Evolutionary conservation across 2,797 vertebrate genomes (phyloP).

Genomic region (Anomalospiza imberbis): DNA sequence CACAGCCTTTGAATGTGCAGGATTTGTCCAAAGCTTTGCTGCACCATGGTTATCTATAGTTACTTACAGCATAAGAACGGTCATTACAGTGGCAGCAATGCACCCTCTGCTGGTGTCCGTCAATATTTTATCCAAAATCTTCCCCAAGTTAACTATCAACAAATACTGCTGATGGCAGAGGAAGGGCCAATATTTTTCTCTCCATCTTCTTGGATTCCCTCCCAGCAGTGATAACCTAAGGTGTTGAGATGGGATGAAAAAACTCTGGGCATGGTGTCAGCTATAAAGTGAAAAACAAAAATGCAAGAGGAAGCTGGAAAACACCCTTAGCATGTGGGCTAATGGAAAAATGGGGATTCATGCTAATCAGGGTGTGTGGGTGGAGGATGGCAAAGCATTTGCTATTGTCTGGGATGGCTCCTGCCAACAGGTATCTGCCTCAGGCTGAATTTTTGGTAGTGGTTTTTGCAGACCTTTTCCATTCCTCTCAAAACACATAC

Average conservation of each 20-base stretch:
- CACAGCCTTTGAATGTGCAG: not conserved
- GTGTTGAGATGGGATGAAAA: not conserved
- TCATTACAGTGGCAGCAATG: conserved; percentile 45
- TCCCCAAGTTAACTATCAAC: not conserved
- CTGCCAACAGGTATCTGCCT: not conserved
- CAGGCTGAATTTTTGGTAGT: not conserved
- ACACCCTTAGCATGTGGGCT: not conserved
- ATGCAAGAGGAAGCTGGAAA: not conserved
- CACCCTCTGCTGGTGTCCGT: conserved; percentile 65
- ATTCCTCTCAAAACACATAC: not conserved
- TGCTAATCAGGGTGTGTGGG: not conserved
- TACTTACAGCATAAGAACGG: not conserved
- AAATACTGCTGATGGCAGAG: not conserved
- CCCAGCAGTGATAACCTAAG: not conserved
- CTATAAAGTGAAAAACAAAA: not conserved
- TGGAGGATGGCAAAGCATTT: not conserved
- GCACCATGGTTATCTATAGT: not conserved
- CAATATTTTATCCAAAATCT: not conserved
- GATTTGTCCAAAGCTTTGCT: not conserved
- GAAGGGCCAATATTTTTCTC: not conserved
- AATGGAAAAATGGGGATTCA: not conserved
- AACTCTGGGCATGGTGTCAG: not conserved
- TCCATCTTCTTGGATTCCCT: not conserved
- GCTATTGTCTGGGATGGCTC: not conserved
- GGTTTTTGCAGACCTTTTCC: not conserved